Evolutionary conservation across 2,797 vertebrate genomes (phyloP), one percentile per base, ranked within the genome.

Genomic region (Psittacula echo): DNA sequence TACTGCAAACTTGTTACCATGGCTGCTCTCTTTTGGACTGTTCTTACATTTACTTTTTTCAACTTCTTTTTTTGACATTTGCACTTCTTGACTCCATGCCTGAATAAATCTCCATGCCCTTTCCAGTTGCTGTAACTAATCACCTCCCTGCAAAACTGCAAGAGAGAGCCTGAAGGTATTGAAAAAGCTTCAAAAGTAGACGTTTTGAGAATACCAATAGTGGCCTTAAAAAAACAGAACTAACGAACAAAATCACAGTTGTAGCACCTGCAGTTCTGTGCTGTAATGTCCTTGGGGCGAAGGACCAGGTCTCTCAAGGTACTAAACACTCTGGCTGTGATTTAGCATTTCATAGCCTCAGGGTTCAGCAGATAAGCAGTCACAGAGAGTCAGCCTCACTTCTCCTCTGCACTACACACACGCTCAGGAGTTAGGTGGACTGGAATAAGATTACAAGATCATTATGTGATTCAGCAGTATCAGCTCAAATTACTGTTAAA

Each of bases 21-120:
- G 47, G 61, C 39, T 64, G 56, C 42, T 89, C 34, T 90, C 5
- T 74, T 90, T 45, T 47, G 51, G 32, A 30, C 32, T 82, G 27
- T 27, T 88, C 61, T 64, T 80, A 70, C 42, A 50, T 91, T 91
- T 68, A 68, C 78, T 91, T 95, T 89, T 68, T 79, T 82, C 87
- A 48, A 11, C 39, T 90, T 89, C 72, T 92, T 85, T 93, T 95
- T 95, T 79, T 97, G 87, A 97, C 95, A 97, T 97, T 97, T 97
- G 81, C 70, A 75, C 90, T 96, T 93, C 93, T 83, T 66, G 39
- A 91, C 61, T 85, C 75, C 56, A 6, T 53, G 83, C 92, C 91
- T 90, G 76, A 94, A 92, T 96, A 94, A 95, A 96, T 96, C 84
- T 93, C 44, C 34, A 5, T 95, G 96, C 87, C 94, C 95, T 97